Evolutionary conservation across 2,888 invertebrate species (phyloP), one percentile per base, ranked within the genome.

Genomic region (Catonia carolina): DNA sequence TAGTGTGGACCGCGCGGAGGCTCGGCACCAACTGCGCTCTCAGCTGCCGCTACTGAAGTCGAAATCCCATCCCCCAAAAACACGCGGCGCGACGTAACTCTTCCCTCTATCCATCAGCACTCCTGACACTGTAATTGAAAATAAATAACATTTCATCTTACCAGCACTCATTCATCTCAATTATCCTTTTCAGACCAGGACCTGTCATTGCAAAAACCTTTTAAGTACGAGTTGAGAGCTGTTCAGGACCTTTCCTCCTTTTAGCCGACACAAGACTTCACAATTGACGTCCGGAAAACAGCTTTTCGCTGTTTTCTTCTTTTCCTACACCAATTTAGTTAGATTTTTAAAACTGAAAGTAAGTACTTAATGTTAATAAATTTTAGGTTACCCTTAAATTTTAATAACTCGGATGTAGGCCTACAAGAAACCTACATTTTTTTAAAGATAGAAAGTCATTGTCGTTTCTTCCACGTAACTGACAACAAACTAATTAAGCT

Each of bases 61-160:
- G 27, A 8, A 6, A n/a, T 18, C 23, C 12, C 23, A 14, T 1
- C 22, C 20, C 23, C 2, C 5, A 2, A 14, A 8, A 17, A 7
- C 45, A 22, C 45, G 14, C 45, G 23, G 12, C n/a, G 15, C 37
- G 14, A 6, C 37, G 15, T 12, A 5, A 37, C 37, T 23, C 45
- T 8, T 6, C 22, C 18, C 22, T 14, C n/a, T 27, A 45, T 45
- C 45, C 45, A 45, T 45, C 45, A 45, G 23, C 45, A 22, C 23
- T 45, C 27, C 45, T 45, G 45, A 45, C 45, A 45, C 27, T 45
- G 27, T 45, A 45, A 45, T 45, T 45, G 45, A 45, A 45, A 45
- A 45, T 45, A 45, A 45, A 45, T 45, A 45, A 45, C 45, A 45
- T 45, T 45, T 23, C 27, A 45, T 45, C 45, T 45, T 45, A 45